A percentile compares a stretch with the other conserved stretches of the same genome.
Evolutionary conservation across 1,140 invertebrate species (phyloP).

Genomic region (Muscidifurax raptorellus): DNA sequence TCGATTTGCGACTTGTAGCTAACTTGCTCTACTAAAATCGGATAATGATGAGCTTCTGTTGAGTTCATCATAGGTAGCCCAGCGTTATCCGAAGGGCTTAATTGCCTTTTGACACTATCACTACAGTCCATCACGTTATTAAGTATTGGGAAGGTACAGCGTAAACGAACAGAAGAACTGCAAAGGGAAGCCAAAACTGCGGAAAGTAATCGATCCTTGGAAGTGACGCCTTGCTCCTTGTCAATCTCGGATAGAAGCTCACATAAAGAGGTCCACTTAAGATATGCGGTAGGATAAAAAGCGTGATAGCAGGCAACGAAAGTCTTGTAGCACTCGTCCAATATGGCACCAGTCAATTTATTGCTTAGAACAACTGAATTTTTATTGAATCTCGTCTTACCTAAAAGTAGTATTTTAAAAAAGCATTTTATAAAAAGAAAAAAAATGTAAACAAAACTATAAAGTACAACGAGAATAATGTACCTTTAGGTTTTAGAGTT

Average conservation of each 20-base stretch:
- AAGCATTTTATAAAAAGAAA: neutral
- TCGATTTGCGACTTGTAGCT: conserved; percentile 79
- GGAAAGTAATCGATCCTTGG: conserved; percentile 84
- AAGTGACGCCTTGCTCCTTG: conserved; percentile 75
- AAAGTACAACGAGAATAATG: neutral
- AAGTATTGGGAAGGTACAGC: conserved; percentile 86
- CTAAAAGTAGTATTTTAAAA: conserved; percentile 17
- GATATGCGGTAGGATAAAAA: conserved; percentile 94
- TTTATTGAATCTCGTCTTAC: conserved; percentile 38
- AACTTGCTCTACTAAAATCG: conserved; percentile 89
- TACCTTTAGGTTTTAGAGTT: conserved; percentile 70
- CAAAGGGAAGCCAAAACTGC: conserved; percentile 89
- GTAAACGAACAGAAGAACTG: conserved; percentile 85
- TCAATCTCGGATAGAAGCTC: conserved; percentile 88
- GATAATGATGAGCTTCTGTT: conserved; percentile 84
- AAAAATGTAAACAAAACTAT: neutral
- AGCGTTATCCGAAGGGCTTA: conserved; percentile 83
- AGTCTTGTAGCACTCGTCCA: conserved; percentile 93
- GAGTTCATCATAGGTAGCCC: conserved; percentile 83
- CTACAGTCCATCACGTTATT: conserved; percentile 76
- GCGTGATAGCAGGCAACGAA: conserved; percentile 95
- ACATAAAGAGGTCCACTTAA: conserved; percentile 95
- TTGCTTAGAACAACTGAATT: conserved; percentile 56
- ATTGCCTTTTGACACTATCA: conserved; percentile 75
- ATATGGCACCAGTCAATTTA: conserved; percentile 81